Percentiles rank a stretch among this genome's conserved stretches.
These are phyloP conservation scores for Brachyhypopomus occidentalis DNA, from an alignment of 2,113 vertebrate species.

Conservation along the genomic window DNA sequence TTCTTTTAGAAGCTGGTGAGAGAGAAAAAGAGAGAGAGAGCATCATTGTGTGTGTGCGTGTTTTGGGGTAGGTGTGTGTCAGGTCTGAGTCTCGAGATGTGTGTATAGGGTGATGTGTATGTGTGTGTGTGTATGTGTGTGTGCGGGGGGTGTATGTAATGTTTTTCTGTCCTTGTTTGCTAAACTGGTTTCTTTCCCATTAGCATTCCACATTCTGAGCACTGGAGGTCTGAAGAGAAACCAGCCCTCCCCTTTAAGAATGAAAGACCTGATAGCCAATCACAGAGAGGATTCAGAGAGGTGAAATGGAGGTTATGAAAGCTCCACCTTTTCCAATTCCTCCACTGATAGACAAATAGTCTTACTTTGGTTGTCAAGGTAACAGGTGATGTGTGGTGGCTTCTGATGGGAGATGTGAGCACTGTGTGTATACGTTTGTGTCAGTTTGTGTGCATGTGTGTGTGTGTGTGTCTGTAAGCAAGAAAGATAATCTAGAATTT, in stretches of 20 bases:
- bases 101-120: no score
- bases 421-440: not conserved
- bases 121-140: no score
- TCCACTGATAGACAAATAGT: constrained; percentile 14
- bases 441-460: not conserved
- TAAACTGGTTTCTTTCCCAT: not conserved
- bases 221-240: not conserved
- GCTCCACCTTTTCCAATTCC: constrained; percentile 27
- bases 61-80: no score
- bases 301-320: constrained; percentile 21
- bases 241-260: not conserved
- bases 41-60: no score
- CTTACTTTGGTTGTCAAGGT: constrained; percentile 23
- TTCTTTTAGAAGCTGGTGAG: no score
- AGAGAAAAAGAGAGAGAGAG: no score
- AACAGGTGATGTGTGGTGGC: constrained; percentile 5
- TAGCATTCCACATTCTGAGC: not conserved
- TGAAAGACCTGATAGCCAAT: not conserved
- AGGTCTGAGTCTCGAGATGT: no score
- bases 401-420: not conserved
- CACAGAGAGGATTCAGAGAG: not conserved
- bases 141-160: no score
- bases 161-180: not conserved
- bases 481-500: not conserved
- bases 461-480: not conserved